Conservation (phyloP, 2,113 vertebrate species). For the Opisthocomus hoazin region DNA sequence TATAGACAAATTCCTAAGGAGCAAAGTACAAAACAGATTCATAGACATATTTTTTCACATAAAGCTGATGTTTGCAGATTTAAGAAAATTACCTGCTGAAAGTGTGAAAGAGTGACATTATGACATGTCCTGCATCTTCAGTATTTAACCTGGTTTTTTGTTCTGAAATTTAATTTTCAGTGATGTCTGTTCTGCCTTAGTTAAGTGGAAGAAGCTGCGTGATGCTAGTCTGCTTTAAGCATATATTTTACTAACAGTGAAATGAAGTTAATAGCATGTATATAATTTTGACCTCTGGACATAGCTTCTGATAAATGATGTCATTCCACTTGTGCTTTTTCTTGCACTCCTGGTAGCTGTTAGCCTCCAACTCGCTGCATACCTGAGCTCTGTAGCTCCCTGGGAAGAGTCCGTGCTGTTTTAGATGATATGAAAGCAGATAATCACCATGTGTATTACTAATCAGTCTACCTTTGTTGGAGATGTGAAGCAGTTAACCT, state of each 20-base stretch:
- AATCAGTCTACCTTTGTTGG: neutral
- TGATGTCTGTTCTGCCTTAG: neutral
- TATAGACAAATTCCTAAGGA: neutral
- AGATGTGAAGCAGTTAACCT: neutral
- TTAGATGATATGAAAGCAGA: neutral
- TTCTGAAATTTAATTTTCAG: neutral
- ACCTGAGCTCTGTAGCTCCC: neutral
- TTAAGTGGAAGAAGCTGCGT: neutral
- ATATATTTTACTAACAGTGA: neutral
- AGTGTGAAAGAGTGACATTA: neutral
- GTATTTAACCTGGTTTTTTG: neutral
- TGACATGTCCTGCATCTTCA: neutral
- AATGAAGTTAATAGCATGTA: neutral
- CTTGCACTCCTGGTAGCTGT: neutral
- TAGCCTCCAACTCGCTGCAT: neutral
- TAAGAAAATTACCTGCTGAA: neutral
- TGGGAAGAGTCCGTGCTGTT: neutral
- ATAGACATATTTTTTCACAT: neutral
- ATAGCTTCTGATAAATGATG: neutral
- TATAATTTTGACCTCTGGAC: neutral
- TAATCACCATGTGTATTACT: neutral
- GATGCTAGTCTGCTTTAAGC: neutral
- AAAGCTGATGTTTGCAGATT: neutral
- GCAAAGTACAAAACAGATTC: neutral
- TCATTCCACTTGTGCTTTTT: neutral